Evolutionary conservation across 2,888 invertebrate species (phyloP), one percentile per base, ranked within the genome.

Genomic region (Acanthosepion esculentum): DNA sequence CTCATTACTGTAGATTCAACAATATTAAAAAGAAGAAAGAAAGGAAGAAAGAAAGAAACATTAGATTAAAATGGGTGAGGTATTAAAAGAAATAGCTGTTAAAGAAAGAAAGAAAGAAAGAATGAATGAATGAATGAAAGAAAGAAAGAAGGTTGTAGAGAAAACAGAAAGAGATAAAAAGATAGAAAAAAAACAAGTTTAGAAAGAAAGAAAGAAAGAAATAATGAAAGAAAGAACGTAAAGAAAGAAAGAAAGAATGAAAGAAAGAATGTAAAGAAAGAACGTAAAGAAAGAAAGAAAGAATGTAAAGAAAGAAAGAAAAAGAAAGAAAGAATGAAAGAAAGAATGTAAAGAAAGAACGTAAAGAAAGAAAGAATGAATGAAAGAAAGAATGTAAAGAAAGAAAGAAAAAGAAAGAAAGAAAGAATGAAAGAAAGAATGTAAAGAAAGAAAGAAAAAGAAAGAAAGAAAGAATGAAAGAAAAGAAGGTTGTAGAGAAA

Each of bases 351-450:
- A 4, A 29, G 12, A 7, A 64, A n/a, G 7, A 64, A 29, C n/a
- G 1, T 7, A 29, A 0, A 29, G 0, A 29, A 1, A 10, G 2
- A n/a, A 8, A 12, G 7, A 29, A n/a, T n/a, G n/a, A 78, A 29
- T 3, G 64, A 64, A 64, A 29, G 64, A 64, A 64, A 5, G 29
- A 29, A 64, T 20, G 4, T 18, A 20, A 6, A 6, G 23, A 59
- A 59, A 20, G 23, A 4, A 23, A 23, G 3, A 20, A 20, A 3
- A 12, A 5, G 10, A 29, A 64, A 64, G 29, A 1, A 64, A 64
- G 7, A 29, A 29, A 29, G 10, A 64, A 64, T 0, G 29, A 29
- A 7, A 29, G 8, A 64, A 64, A 29, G n/a, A n/a, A n/a, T n/a
- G n/a, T n/a, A n/a, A n/a, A n/a, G 29, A 29, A 8, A 29, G 0